Evolutionary conservation across 1,140 invertebrate genomes (phyloP).

Genomic region (Lasaia peninsularis): DNA sequence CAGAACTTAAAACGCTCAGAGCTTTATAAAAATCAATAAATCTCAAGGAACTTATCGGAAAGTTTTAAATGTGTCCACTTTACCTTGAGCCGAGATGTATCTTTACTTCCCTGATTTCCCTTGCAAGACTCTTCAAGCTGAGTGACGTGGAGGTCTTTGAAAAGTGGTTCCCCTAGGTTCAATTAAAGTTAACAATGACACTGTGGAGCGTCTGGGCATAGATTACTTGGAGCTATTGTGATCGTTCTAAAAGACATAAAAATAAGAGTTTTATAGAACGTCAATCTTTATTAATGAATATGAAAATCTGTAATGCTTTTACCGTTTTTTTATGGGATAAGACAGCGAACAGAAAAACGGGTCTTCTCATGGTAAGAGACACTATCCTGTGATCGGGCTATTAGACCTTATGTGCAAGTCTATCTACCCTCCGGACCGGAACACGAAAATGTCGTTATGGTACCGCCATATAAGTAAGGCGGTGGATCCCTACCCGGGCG

Average conservation of each 20-base stretch:
- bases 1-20: background rate
- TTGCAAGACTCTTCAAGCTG: background rate
- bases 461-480: too few relatives aligned
- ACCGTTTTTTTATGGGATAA: too few relatives aligned
- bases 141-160: constrained; percentile 1
- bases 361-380: too few relatives aligned
- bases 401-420: too few relatives aligned
- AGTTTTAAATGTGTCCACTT: constrained; percentile 7
- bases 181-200: constrained; percentile 9
- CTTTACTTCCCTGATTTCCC: background rate
- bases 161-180: background rate
- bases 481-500: too few relatives aligned
- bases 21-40: constrained; percentile 7
- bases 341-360: too few relatives aligned
- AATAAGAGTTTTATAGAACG: background rate
- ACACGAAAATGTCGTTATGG: too few relatives aligned
- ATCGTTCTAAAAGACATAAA: constrained; percentile 1
- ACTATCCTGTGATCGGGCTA: too few relatives aligned
- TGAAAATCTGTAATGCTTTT: too few relatives aligned
- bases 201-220: background rate
- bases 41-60: constrained; percentile 2
- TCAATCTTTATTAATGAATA: too few relatives aligned
- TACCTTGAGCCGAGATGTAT: background rate
- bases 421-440: too few relatives aligned
- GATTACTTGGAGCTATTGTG: constrained; percentile 7